Base-by-base conservation (phyloP, 2,888 invertebrate genomes). In the Dasysyrphus albostriatus region DNA sequence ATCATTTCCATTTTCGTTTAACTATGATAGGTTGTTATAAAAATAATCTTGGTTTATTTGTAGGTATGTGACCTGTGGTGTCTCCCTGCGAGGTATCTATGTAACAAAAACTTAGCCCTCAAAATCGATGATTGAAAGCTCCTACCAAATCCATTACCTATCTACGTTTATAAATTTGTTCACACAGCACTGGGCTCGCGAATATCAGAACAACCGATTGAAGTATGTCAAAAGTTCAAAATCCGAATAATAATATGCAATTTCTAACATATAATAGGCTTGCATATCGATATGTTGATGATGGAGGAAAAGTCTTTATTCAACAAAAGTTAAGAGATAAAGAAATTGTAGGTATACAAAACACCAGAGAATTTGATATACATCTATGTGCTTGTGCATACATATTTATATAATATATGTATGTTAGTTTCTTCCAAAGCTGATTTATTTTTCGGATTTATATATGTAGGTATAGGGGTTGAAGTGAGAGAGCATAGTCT, bases 181-280 rank as follows among this genome's bases (percentile, higher is more conserved):
- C 14, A 14, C 14, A 42, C 29, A 29, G 51, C 12, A 6, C 7
- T 54, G 24, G 6, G 3, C 24, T 54, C 2, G 3, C 24, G 1
- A 12, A 29, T 24, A 24, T 51, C 51, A 29, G 29, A 54, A 54
- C 14, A 54, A 19, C 14, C 12, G n/a, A 29, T 59, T 42, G 78
- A 84, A 49, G 24, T 84, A 59, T 81, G 84, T 73, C 84, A 84
- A 47, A 29, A 76, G 84, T 84, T 84, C 81, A 81, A 81, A 72
- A 81, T 81, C 58, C 81, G 29, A 14, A 54, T 54, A 49, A 49
- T 49, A 19, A 10, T 5, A 16, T 47, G 8, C 37, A 37, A 39
- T 39, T 7, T 10, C 9, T 16, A 9, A 19, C 8, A 8, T 49
- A 19, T 32, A 54, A 29, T 5, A 14, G 12, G 5, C 24, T 24